phyloP scores from a whole-genome alignment of 2,113 vertebrate species.

The Menidia beryllina region DNA sequence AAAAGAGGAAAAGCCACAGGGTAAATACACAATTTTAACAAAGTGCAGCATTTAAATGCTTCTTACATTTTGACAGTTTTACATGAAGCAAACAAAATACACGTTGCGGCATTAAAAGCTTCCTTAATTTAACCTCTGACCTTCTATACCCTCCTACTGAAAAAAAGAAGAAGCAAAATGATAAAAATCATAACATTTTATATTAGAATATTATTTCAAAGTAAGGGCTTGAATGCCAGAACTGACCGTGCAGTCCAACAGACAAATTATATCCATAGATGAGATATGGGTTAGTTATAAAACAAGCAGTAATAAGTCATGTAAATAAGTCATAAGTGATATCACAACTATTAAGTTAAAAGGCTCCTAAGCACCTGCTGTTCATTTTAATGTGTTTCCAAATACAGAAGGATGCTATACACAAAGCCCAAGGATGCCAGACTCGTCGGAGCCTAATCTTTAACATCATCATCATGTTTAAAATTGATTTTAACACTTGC shows the following conservation, averaged over 20 bases:
- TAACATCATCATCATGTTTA: constrained; percentile 17
- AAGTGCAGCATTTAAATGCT: no score
- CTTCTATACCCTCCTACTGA: not conserved
- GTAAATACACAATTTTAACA: no score
- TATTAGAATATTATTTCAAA: constrained; percentile 17
- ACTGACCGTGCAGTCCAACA: constrained; percentile 28
- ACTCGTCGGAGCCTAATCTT: constrained; percentile 12
- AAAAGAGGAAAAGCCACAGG: not conserved
- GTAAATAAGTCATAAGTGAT: constrained; percentile 48
- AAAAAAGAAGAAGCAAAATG: no score
- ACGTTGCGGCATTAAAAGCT: constrained; percentile 4
- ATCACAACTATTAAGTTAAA: constrained; percentile 43
- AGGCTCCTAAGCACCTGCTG: constrained; percentile 38
- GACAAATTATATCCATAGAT: constrained; percentile 45
- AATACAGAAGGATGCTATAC: constrained; percentile 23
- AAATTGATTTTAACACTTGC: no score
- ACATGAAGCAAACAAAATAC: no score
- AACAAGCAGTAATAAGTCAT: constrained; percentile 60
- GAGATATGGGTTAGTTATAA: constrained; percentile 48
- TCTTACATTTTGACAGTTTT: no score
- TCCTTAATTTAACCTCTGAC: constrained; percentile 27
- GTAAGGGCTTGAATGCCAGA: constrained; percentile 35
- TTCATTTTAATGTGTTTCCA: constrained; percentile 24
- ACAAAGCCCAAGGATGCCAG: constrained; percentile 2
- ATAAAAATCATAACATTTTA: constrained; percentile 40